phyloP scores from a whole-genome alignment of 2,113 vertebrate species.

The Apistogramma diplotaenia region DNA sequence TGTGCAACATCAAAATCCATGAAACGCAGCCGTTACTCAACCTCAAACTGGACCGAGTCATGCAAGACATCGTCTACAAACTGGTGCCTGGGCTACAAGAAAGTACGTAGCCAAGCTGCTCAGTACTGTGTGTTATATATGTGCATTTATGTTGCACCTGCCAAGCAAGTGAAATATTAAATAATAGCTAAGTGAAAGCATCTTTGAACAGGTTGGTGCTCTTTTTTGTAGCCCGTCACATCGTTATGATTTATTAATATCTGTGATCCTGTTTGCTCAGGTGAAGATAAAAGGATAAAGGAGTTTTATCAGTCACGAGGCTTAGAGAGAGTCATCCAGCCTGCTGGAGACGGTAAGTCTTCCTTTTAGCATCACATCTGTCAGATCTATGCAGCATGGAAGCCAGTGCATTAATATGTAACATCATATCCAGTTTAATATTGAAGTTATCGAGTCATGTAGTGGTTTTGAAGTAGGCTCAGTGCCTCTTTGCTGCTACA shows the following conservation, averaged over 20 bases:
- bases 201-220: neutral
- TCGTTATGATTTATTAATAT: neutral
- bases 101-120: conserved; percentile 77
- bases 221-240: too few species aligned
- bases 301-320: conserved; percentile 97
- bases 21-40: conserved; percentile 97
- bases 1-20: conserved; percentile 99
- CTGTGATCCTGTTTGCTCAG: conserved; percentile 62
- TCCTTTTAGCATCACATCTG: neutral
- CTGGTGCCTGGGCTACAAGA: conserved; percentile 96
- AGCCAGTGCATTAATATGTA: neutral
- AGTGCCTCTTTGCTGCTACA: neutral
- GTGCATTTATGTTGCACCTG: neutral
- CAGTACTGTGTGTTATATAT: neutral
- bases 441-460: neutral
- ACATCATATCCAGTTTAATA: too few species aligned
- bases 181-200: neutral
- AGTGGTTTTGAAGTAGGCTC: neutral
- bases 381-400: neutral
- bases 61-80: conserved; percentile 99
- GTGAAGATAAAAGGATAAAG: conserved; percentile 93
- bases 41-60: conserved; percentile 95
- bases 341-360: conserved; percentile 83
- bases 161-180: neutral
- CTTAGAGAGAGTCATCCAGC: conserved; percentile 90